Conservation (phyloP, 2,797 vertebrate genomes). For the Phrynocephalus forsythii region DNA sequence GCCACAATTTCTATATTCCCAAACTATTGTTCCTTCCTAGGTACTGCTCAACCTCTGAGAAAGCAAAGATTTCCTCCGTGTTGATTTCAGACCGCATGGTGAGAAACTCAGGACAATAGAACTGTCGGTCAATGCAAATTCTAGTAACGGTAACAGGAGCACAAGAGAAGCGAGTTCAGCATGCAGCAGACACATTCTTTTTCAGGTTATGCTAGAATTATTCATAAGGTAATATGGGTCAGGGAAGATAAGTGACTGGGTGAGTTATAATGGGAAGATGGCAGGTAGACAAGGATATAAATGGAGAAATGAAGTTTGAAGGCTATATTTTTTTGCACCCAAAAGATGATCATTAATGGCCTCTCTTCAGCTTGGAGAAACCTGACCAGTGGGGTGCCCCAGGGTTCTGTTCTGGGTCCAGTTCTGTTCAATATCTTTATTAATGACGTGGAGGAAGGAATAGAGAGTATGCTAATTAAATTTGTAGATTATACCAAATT, state of each 20-base stretch:
- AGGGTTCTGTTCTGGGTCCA: too few relatives aligned
- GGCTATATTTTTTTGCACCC: conserved; percentile 45
- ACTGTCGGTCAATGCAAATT: conserved; percentile 31
- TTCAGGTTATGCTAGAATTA: conserved; percentile 59
- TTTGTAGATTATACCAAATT: too few relatives aligned
- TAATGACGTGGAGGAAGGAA: too few relatives aligned
- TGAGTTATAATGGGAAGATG: conserved; percentile 61
- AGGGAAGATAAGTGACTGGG: conserved; percentile 62
- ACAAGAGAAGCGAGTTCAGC: conserved; percentile 57
- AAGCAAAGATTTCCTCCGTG: not conserved
- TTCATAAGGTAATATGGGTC: conserved; percentile 55
- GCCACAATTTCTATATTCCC: not conserved
- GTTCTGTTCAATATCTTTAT: too few relatives aligned
- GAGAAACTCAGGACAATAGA: conserved; percentile 34
- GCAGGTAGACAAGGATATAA: conserved; percentile 33
- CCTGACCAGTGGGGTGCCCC: too few relatives aligned
- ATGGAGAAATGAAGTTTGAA: conserved; percentile 48
- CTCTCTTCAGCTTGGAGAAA: too few relatives aligned
- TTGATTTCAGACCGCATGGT: conserved; percentile 7
- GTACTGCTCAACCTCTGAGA: conserved; percentile 4
- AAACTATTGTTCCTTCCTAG: not conserved
- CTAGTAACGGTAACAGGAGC: conserved; percentile 61
- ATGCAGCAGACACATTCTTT: conserved; percentile 40
- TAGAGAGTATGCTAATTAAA: too few relatives aligned
- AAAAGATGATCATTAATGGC: conserved; percentile 1